A percentile compares a stretch with the other conserved stretches of the same genome.
Evolutionary conservation across 2,113 vertebrate species (phyloP).

Genomic region (Salvelinus namaycush): DNA sequence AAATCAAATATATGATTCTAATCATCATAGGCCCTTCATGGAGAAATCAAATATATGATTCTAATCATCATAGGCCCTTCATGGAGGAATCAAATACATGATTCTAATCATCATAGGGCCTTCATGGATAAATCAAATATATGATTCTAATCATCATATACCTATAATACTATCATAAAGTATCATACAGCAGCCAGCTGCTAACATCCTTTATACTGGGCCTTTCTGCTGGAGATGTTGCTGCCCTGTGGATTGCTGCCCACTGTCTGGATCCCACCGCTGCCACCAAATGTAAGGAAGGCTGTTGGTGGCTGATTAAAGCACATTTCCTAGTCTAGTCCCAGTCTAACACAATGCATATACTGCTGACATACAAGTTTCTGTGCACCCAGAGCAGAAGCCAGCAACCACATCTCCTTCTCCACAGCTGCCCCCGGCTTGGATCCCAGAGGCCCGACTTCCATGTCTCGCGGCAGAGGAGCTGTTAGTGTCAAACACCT

Average conservation of each 20-base stretch:
- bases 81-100: no score
- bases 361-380: conserved; percentile 17
- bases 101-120: no score
- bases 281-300: no score
- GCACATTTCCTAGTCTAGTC: not conserved
- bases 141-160: no score
- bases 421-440: conserved; percentile 27
- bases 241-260: no score
- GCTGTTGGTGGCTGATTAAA: not conserved
- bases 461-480: not conserved
- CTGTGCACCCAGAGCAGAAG: conserved; percentile 14
- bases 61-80: no score
- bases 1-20: no score
- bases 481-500: conserved; percentile 32
- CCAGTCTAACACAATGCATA: not conserved
- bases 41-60: no score
- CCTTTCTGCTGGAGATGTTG: no score
- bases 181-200: not conserved
- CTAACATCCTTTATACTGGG: not conserved
- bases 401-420: conserved; percentile 14
- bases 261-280: no score
- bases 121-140: no score
- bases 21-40: not conserved
- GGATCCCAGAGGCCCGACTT: conserved; percentile 22
- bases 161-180: no score